Evolutionary conservation across 1,140 invertebrate genomes (phyloP).

Genomic region (Ceratina calcarata): DNA sequence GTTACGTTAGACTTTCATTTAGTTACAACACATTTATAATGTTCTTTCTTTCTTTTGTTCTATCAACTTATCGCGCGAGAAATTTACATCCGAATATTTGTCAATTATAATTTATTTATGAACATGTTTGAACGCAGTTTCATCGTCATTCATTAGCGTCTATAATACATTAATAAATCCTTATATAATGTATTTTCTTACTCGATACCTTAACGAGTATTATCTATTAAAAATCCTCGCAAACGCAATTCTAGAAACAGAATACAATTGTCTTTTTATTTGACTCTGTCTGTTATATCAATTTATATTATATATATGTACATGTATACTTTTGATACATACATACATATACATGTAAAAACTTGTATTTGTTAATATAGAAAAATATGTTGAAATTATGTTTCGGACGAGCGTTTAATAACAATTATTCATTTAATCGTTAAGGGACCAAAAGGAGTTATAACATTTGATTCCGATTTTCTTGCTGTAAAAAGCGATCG

Average conservation of each 20-base stretch:
- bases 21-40: too few species aligned
- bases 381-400: conserved; percentile 34
- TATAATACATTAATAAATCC: neutral
- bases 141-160: neutral
- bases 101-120: neutral
- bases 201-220: neutral
- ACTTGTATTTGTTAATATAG: conserved; percentile 1
- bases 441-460: conserved; percentile 3
- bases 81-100: neutral
- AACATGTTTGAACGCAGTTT: neutral
- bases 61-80: neutral
- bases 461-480: neutral
- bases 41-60: neutral
- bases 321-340: conserved; percentile 4
- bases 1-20: conserved; percentile 3
- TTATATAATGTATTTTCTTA: neutral
- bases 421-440: conserved; percentile 8
- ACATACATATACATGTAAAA: conserved; percentile 18
- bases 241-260: neutral
- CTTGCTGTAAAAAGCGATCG: neutral
- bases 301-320: conserved; percentile 12
- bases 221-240: neutral
- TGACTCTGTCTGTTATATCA: conserved; percentile 12
- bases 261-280: neutral
- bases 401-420: conserved; percentile 9